Evolutionary conservation across 2,888 invertebrate genomes (phyloP), one percentile per base, ranked within the genome.

Genomic region (Drosophila nigritarsus): DNA sequence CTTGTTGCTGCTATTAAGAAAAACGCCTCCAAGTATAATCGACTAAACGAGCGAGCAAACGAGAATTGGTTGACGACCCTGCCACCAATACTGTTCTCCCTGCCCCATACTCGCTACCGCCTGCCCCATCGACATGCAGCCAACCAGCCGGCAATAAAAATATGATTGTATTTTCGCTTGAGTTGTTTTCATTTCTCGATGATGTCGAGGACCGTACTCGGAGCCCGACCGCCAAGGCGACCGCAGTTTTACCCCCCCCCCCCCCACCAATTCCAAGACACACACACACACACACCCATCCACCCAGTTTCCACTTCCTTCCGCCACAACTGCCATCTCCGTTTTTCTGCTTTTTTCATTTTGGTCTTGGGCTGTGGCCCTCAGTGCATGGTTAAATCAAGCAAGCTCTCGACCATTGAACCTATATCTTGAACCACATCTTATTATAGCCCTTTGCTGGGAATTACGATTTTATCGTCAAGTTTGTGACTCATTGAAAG

Each of bases 81-180:
- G 13, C 55, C 30, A 29, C 15, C 18, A 24, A 30, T 27, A 50
- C 27, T 32, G 7, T 45, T 45, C 15, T 45, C 24, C n/a, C n/a
- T n/a, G 6, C 29, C 29, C 15, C 8, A 15, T 8, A 1, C 29
- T 11, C 32, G 36, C 13, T 29, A 36, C 30, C 55, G 11, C 9
- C 11, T 18, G 24, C 29, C 50, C 53, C 64, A 62, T 73, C 82
- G 73, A 73, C 83, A 80, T 85, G 89, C 86, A 88, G 89, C 82
- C 84, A 88, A 83, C 90, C 90, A 90, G 89, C 82, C 87, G 86
- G 83, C 84, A 92, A 91, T 91, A 89, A 91, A 92, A 91, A 91
- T 91, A 92, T 91, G 91, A 91, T 92, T 91, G 88, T 91, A 87
- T 91, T 91, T 92, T 89, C 92, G 87, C 91, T 85, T 91, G 92